Conservation (phyloP, 2,797 vertebrate species). For the Acanthis flammea region DNA sequence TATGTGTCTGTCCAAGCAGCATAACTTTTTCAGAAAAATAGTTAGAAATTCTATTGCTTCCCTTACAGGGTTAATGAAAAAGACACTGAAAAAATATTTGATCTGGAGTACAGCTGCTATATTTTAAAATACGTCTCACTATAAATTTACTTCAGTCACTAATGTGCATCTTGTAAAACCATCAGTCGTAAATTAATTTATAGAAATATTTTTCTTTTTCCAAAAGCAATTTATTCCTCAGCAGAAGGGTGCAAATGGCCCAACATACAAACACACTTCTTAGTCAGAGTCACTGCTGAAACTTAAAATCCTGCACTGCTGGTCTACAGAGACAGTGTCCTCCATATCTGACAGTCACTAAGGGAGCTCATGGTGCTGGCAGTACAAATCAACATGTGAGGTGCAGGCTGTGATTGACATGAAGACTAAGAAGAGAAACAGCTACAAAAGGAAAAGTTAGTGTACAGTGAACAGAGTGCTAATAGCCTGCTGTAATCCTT, state of each 20-base stretch:
- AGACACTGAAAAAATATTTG: neutral
- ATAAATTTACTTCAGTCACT: conserved; percentile 56
- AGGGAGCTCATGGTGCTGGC: fast-evolving
- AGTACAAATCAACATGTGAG: neutral
- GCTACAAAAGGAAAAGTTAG: neutral
- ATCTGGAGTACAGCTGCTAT: conserved; percentile 7
- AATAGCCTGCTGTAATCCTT: neutral
- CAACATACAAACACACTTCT: neutral
- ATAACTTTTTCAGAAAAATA: conserved; percentile 52
- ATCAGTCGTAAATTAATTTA: conserved; percentile 53
- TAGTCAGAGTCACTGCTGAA: neutral
- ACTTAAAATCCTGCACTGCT: neutral
- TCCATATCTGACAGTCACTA: fast-evolving
- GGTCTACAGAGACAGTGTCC: neutral
- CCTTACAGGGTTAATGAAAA: conserved; percentile 51
- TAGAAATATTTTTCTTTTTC: conserved; percentile 18
- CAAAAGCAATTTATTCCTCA: neutral
- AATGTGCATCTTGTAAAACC: conserved; percentile 57
- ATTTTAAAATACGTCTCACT: conserved; percentile 55
- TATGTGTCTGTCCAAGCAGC: conserved; percentile 18
- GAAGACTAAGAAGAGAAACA: neutral
- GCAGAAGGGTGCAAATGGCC: neutral
- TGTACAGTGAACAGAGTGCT: neutral
- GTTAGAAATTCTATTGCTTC: conserved; percentile 46
- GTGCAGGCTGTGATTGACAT: neutral